Base-by-base conservation (phyloP, 2,797 vertebrate species). In the Avahi laniger region DNA sequence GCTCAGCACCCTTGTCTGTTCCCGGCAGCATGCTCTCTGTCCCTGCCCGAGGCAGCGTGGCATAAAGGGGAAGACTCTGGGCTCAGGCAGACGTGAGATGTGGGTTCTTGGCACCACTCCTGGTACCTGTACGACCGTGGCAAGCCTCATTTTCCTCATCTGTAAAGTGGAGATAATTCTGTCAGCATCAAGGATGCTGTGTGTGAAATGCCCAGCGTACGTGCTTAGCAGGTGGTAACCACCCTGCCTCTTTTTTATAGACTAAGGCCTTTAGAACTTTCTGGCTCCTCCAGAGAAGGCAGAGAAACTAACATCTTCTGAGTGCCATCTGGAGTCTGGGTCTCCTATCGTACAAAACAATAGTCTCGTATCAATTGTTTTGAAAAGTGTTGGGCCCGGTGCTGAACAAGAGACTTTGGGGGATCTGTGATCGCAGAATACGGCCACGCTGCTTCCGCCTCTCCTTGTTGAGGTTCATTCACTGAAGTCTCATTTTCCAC, bases 231-330 rank as follows among this genome's bases (percentile, higher is more conserved):
- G 81, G 54, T 1, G 0, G 0, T 20, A 3, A 17, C 10, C 24
- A 50, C 24, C 7, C 28, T 0, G 1, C 17, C 26, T 26, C n/a
- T 28, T 30, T n/a, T 65, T n/a, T 48, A 81, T 73, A 14, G 38
- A 28, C 14, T 50, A 41, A 28, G 14, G 9, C 59, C 43, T 85
- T 84, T n/a, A 79, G 81, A 70, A 61, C 79, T 43, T 50, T 50
- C 26, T 43, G 43, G 35, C 81, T 89, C 24, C 46, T 84, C 61
- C 61, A 33, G 61, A 89, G 89, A 90, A 88, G 84, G 43, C 87
- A 59, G 63, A 80, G 91, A 59, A 72, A 48, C 22, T 1, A 46
- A 41, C 24, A 46, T 70, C 46, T 88, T 43, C 59, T 22, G 35
- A 65, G 63, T 43, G 46, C 30, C 78, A 12, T n/a, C 67, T 63